phyloP scores from a whole-genome alignment of 2,888 invertebrate genomes.

The Agonopterix alstromeriana region DNA sequence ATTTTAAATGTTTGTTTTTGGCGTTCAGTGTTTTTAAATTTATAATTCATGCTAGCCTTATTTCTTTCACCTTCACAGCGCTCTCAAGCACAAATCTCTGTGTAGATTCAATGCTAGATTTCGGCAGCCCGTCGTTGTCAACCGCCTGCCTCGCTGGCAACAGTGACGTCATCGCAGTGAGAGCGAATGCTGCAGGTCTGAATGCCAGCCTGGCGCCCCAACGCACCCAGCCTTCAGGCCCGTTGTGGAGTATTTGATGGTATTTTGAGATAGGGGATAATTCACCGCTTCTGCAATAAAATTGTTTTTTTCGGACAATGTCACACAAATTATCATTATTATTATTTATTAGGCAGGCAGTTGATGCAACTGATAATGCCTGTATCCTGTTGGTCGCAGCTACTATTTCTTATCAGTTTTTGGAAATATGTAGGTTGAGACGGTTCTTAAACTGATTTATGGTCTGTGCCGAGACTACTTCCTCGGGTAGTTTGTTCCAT shows the following conservation, averaged over 20 bases:
- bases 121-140: constrained; percentile 55
- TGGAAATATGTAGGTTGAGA: too few relatives aligned
- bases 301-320: background rate
- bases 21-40: too few relatives aligned
- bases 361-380: too few relatives aligned
- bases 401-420: too few relatives aligned
- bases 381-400: too few relatives aligned
- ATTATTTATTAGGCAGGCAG: too few relatives aligned
- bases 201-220: constrained; percentile 65
- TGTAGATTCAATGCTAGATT: constrained; percentile 56
- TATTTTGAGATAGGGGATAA: constrained; percentile 56
- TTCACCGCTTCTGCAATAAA: constrained; percentile 44
- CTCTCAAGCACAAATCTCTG: constrained; percentile 61
- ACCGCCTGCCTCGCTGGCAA: constrained; percentile 43
- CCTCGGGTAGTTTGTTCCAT: too few relatives aligned
- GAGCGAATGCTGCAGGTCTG: constrained; percentile 54
- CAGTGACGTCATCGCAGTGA: constrained; percentile 50
- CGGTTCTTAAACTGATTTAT: too few relatives aligned
- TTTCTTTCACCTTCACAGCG: constrained; percentile 46
- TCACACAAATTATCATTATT: too few relatives aligned
- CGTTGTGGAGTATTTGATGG: constrained; percentile 57
- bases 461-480: too few relatives aligned
- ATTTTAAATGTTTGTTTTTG: too few relatives aligned
- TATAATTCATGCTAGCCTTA: background rate
- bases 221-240: constrained; percentile 59